These are phyloP conservation scores for Stictonetta naevosa DNA, from an alignment of 2,113 vertebrate species.

Conservation along the genomic window DNA sequence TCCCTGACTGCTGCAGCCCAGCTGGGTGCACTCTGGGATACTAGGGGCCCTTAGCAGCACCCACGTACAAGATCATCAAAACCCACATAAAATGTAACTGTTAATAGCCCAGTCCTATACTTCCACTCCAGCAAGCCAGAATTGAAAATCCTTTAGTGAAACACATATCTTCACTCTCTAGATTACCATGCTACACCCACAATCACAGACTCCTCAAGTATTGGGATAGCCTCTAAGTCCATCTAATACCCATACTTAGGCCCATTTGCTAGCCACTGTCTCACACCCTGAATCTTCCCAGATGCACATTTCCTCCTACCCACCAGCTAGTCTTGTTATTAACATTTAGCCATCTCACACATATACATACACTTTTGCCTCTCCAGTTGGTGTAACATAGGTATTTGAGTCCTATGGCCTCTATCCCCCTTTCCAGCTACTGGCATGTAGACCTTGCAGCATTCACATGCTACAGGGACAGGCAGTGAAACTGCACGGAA, in stretches of 20 bases:
- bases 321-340: not conserved
- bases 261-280: not conserved
- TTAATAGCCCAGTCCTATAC: not conserved
- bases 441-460: not conserved
- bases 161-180: not conserved
- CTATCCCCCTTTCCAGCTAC: not conserved
- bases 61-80: not conserved
- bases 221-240: not conserved
- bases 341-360: not conserved
- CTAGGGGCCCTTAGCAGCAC: not conserved
- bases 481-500: not conserved
- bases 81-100: not conserved
- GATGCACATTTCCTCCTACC: not conserved
- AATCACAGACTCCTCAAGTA: not conserved
- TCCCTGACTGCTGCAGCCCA: not conserved
- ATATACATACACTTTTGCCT: not conserved
- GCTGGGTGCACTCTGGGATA: accelerated
- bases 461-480: not conserved
- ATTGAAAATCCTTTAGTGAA: not conserved
- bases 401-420: not conserved
- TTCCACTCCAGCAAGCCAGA: not conserved
- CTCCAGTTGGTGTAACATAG: not conserved
- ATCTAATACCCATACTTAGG: too few species aligned
- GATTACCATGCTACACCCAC: not conserved
- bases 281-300: not conserved